phyloP scores from a whole-genome alignment of 2,888 invertebrate genomes.

The Oxycera nigricornis region DNA sequence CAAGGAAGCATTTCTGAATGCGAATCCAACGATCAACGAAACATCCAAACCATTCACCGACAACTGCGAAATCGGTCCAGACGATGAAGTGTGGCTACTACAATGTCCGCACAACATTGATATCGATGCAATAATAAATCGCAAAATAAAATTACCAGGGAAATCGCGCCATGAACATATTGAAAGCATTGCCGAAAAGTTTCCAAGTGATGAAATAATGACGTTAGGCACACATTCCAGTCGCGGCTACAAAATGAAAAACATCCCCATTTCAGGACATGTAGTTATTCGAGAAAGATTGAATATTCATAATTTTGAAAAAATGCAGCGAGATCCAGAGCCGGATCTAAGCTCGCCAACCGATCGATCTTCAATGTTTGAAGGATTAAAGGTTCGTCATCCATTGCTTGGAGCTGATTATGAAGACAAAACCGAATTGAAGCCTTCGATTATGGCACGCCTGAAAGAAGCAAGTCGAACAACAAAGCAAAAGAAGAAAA shows the following conservation, averaged over 20 bases:
- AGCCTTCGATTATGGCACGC: conserved; percentile 46
- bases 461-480: conserved; percentile 43
- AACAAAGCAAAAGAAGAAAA: neutral
- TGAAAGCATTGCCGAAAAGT: conserved; percentile 52
- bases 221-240: conserved; percentile 50
- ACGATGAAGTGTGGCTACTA: conserved; percentile 53
- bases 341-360: conserved; percentile 50
- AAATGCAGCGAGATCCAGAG: conserved; percentile 45
- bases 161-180: conserved; percentile 48
- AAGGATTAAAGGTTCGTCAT: conserved; percentile 51
- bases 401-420: conserved; percentile 53
- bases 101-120: conserved; percentile 52
- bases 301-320: conserved; percentile 44
- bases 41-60: neutral
- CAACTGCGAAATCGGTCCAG: conserved; percentile 46
- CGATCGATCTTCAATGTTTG: no score
- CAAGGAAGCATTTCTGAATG: conserved; percentile 44
- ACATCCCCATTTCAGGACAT: conserved; percentile 50
- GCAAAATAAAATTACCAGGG: conserved; percentile 53
- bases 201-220: conserved; percentile 42
- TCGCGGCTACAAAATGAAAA: conserved; percentile 49
- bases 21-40: conserved; percentile 48
- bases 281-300: conserved; percentile 51
- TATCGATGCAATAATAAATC: conserved; percentile 46
- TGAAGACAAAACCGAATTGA: conserved; percentile 48